These are phyloP conservation scores for Passerina amoena DNA, from an alignment of 2,113 vertebrate genomes.

Conservation along the genomic window DNA sequence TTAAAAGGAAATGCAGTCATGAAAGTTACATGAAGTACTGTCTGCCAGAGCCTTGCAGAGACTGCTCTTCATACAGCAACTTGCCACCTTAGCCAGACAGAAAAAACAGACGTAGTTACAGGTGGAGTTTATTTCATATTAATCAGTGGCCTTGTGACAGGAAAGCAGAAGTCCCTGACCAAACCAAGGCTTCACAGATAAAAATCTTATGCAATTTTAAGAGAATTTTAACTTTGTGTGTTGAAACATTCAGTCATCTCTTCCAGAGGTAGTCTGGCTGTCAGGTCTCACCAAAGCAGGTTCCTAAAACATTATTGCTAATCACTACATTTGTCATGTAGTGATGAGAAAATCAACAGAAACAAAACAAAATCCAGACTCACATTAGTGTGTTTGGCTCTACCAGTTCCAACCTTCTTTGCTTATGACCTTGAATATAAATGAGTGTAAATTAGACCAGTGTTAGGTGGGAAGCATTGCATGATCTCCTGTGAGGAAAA, in stretches of 20 bases:
- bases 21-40: conserved; percentile 50
- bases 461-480: not conserved
- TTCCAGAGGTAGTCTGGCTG: not conserved
- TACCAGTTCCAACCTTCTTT: not conserved
- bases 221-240: not conserved
- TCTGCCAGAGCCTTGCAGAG: not conserved
- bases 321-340: not conserved
- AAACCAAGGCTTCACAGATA: not conserved
- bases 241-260: not conserved
- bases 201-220: not conserved
- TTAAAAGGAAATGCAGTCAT: conserved; percentile 42
- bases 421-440: not conserved
- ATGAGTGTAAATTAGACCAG: not conserved
- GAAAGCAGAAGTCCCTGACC: not conserved
- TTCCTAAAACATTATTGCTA: not conserved
- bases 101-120: not conserved
- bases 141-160: not conserved
- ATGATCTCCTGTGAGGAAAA: not conserved
- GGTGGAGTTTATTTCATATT: not conserved
- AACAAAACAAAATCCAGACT: not conserved
- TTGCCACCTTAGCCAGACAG: not conserved
- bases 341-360: not conserved
- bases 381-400: not conserved
- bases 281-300: not conserved
- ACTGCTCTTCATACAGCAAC: not conserved